Base-by-base conservation (phyloP, 2,797 vertebrate genomes). In the Girardinus metallicus region DNA sequence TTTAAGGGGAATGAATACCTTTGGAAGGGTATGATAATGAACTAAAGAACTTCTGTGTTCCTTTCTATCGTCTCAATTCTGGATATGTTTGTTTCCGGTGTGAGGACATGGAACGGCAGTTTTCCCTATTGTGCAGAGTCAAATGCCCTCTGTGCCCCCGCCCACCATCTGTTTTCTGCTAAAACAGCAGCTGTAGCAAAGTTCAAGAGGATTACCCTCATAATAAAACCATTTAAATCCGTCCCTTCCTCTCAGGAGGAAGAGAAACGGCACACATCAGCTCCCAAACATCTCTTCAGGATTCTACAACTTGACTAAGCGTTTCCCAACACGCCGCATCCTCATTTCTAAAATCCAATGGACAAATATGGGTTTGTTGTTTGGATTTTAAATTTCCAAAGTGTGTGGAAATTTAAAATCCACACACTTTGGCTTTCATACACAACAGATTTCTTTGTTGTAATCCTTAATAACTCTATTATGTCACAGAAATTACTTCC, bases 101-200 rank as follows among this genome's bases (percentile, higher is more conserved):
- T 41, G 34, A 78, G 77, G 70, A 26, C n/a, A 43, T 0, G 64
- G 31, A 47, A 34, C n/a, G 44, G 34, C 81, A 83, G 34, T 46
- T 87, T 84, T 64, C n/a, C 7, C 57, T 80, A 77, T 77, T 83
- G 71, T 83, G 55, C 74, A 80, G 49, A 51, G 21, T 11, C 26
- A 36, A 81, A 80, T 51, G 82, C 44, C 74, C 82, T 53, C 9
- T 46, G 85, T 76, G 55, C 23, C 53, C 62, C 53, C 75, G n/a
- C n/a, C n/a, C n/a, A n/a, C 83, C 85, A 89, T 91, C 90, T 91
- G 91, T 87, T 91, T 93, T 86, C 90, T 92, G 87, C 83, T 88
- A 79, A 81, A 87, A 74, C 76, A 72, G 80, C 75, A 87, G 76
- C 74, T 75, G 53, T 75, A 57, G 79, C 82, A 87, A 77, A 78